Conservation (phyloP, 2,797 vertebrate genomes). For the Notamacropus eugenii region DNA sequence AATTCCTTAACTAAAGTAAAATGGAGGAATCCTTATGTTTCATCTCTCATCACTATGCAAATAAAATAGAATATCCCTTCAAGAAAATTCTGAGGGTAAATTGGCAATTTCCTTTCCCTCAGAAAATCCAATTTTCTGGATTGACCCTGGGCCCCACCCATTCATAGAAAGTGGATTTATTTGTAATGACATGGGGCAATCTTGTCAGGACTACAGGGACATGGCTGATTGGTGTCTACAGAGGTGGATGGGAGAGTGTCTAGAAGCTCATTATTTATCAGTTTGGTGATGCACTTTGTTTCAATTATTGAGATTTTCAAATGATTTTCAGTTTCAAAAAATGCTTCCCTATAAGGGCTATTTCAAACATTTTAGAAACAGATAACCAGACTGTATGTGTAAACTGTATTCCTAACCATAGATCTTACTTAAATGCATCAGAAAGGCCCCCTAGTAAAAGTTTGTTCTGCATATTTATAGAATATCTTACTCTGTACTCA, state of each 20-base stretch:
- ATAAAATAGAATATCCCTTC: constrained; percentile 31
- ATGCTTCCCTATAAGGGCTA: constrained; percentile 32
- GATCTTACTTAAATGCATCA: not conserved
- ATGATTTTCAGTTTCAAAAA: constrained; percentile 54
- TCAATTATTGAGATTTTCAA: constrained; percentile 61
- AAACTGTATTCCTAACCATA: not conserved
- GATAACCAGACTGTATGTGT: not conserved
- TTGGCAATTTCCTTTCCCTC: constrained; percentile 29
- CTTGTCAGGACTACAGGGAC: constrained; percentile 36
- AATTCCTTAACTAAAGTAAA: constrained; percentile 39
- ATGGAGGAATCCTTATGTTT: constrained; percentile 34
- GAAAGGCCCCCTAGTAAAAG: not conserved
- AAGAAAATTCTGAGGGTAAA: not conserved
- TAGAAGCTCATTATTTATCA: constrained; percentile 69
- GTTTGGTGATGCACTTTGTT: constrained; percentile 61
- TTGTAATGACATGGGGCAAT: constrained; percentile 36
- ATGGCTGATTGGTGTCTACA: constrained; percentile 33
- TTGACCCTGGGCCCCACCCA: not conserved
- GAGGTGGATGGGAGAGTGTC: not conserved
- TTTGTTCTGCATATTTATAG: not conserved
- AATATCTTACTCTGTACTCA: not conserved
- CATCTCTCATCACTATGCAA: constrained; percentile 36
- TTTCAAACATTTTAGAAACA: constrained; percentile 51
- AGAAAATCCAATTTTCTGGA: not conserved
- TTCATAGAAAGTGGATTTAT: not conserved